A percentile compares a stretch with the other conserved stretches of the same genome.
Evolutionary conservation across 2,888 invertebrate species (phyloP).

Genomic region (Drosophila kuntzei): DNA sequence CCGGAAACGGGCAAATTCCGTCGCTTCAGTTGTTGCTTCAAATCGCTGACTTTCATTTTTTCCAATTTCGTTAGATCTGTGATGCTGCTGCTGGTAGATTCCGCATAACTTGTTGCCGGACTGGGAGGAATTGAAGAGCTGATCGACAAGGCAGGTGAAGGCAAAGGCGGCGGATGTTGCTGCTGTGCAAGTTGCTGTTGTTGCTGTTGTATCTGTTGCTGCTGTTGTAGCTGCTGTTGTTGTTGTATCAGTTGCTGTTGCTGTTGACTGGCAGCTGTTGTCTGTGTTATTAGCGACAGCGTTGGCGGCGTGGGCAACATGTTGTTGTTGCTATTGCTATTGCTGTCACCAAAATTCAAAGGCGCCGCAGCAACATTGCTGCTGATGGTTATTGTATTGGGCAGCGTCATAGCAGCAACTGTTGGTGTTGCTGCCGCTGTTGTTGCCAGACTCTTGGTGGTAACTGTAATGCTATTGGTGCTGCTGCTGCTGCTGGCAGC

Average conservation of each 20-base stretch:
- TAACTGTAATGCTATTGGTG: constrained; percentile 64
- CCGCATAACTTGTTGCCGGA: constrained; percentile 84
- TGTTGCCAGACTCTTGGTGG: constrained; percentile 66
- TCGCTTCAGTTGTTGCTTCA: constrained; percentile 97
- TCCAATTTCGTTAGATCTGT: constrained; percentile 90
- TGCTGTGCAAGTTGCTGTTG: constrained; percentile 4
- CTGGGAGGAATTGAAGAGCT: constrained; percentile 85
- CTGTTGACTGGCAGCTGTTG: constrained; percentile 14
- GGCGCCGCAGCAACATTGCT: constrained; percentile 42
- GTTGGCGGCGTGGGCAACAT: constrained; percentile 61
- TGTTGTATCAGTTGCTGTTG: constrained; percentile 41
- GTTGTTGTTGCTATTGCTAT: background rate
- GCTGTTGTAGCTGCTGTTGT: constrained; percentile 24
- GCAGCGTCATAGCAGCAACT: constrained; percentile 48
- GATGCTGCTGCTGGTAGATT: constrained; percentile 75
- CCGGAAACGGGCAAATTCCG: constrained; percentile 98
- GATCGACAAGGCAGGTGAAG: constrained; percentile 87
- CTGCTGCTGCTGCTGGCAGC: constrained; percentile 68
- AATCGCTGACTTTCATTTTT: constrained; percentile 98
- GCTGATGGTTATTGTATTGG: constrained; percentile 75
- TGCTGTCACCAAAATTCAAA: constrained; percentile 52
- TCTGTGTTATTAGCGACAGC: constrained; percentile 75
- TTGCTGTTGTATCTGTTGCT: constrained; percentile 8
- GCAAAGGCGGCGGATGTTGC: constrained; percentile 85
- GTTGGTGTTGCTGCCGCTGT: constrained; percentile 18